A percentile compares a stretch with the other conserved stretches of the same genome.
phyloP scores from a whole-genome alignment of 2,888 invertebrate genomes.

The Sussaba pulchella region DNA sequence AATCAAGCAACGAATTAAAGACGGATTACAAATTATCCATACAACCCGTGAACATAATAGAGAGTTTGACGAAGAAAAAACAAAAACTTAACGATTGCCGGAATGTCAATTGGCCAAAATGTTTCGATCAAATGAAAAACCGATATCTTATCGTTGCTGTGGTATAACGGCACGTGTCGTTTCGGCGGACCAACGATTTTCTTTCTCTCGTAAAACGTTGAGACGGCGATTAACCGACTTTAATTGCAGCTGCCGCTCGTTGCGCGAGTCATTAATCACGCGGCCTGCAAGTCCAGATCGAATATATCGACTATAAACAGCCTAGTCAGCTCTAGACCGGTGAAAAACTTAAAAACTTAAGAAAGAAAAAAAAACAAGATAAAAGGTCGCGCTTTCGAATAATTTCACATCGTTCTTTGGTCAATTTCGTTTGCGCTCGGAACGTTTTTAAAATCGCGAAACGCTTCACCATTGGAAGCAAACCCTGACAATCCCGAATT shows the following conservation, averaged over 20 bases:
- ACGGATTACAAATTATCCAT: not conserved
- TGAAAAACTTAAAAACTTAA: too few species aligned
- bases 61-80: too few species aligned
- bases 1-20: too few species aligned
- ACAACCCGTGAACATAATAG: too few species aligned
- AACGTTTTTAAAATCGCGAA: not conserved
- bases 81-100: not conserved
- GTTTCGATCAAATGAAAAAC: constrained; percentile 24
- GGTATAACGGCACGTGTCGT: constrained; percentile 37
- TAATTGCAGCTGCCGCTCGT: constrained; percentile 72
- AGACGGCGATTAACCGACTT: constrained; percentile 73
- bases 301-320: constrained; percentile 38
- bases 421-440: not conserved
- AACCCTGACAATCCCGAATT: not conserved
- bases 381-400: constrained; percentile 11
- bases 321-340: not conserved
- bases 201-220: constrained; percentile 15
- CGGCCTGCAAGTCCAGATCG: constrained; percentile 3
- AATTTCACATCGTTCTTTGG: not conserved
- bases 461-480: not conserved
- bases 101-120: constrained; percentile 21
- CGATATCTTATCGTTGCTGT: constrained; percentile 39
- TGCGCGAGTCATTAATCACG: constrained; percentile 54
- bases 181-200: not conserved
- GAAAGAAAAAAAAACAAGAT: not conserved